Conservation (phyloP, 2,797 vertebrate genomes). For the Coluber constrictor region DNA sequence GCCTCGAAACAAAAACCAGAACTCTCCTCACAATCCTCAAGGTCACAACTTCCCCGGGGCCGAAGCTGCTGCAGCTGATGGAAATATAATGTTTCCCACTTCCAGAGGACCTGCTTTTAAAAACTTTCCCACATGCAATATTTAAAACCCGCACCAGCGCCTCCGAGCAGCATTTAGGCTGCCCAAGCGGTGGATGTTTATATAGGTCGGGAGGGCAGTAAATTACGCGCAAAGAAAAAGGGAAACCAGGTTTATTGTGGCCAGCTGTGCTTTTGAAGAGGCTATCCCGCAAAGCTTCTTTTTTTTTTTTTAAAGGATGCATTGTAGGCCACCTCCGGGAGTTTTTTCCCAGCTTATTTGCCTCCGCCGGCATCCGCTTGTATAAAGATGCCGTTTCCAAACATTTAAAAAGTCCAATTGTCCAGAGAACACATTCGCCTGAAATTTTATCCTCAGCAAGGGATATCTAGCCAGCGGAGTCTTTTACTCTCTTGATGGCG, state of each 20-base stretch:
- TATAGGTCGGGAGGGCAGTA: constrained; percentile 62
- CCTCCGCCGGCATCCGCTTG: constrained; percentile 56
- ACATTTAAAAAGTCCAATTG: constrained; percentile 74
- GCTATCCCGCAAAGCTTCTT: constrained; percentile 49
- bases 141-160: constrained; percentile 60
- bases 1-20: background rate
- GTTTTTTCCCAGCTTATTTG: constrained; percentile 53
- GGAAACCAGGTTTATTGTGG: constrained; percentile 53
- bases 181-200: constrained; percentile 56
- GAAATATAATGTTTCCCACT: constrained; percentile 50
- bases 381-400: constrained; percentile 70
- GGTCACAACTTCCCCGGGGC: constrained; percentile 55
- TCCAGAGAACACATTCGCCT: constrained; percentile 69
- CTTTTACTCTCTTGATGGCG: too few species aligned
- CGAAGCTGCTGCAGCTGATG: constrained; percentile 46
- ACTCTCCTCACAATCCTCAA: constrained; percentile 8
- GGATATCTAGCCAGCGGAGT: constrained; percentile 64
- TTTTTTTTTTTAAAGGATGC: constrained; percentile 33
- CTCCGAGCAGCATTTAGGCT: constrained; percentile 49
- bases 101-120: constrained; percentile 63
- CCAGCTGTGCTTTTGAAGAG: constrained; percentile 57
- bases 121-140: constrained; percentile 58
- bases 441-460: constrained; percentile 73
- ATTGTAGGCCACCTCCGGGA: constrained; percentile 43
- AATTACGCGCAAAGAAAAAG: constrained; percentile 61